These are phyloP conservation scores for Ramphastos sulfuratus DNA, from an alignment of 2,113 vertebrate genomes.

Conservation along the genomic window DNA sequence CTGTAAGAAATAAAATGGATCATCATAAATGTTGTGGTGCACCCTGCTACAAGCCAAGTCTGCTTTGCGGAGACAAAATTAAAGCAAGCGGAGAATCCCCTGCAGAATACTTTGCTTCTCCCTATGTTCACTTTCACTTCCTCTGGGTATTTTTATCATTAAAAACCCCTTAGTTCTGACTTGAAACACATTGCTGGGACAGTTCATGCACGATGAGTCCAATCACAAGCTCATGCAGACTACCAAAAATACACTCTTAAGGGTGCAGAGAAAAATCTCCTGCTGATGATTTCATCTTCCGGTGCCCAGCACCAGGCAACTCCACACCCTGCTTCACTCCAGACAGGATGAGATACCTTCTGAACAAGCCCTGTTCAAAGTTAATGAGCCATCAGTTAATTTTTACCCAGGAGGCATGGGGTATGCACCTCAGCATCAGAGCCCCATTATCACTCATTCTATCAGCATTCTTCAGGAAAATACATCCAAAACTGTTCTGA, in stretches of 20 bases:
- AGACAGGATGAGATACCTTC: background rate
- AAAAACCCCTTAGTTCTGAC: background rate
- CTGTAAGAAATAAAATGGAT: background rate
- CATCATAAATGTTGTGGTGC: background rate
- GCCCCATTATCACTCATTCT: background rate
- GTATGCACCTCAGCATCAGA: background rate
- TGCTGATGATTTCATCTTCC: background rate
- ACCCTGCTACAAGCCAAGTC: background rate
- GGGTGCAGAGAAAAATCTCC: background rate
- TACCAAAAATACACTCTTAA: background rate
- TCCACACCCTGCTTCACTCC: background rate
- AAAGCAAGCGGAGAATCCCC: background rate
- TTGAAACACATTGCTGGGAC: background rate
- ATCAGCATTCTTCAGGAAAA: background rate
- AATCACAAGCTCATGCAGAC: background rate
- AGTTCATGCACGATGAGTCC: background rate
- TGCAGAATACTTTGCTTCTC: background rate
- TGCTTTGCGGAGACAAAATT: background rate
- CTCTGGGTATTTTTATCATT: background rate
- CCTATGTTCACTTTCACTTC: background rate
- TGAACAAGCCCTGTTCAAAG: background rate
- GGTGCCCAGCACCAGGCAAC: background rate
- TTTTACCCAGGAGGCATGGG: background rate
- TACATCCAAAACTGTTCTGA: background rate
- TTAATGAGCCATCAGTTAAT: background rate